These are phyloP conservation scores for Latrodectus hesperus DNA, from an alignment of 2,888 invertebrate species.

Conservation along the genomic window DNA sequence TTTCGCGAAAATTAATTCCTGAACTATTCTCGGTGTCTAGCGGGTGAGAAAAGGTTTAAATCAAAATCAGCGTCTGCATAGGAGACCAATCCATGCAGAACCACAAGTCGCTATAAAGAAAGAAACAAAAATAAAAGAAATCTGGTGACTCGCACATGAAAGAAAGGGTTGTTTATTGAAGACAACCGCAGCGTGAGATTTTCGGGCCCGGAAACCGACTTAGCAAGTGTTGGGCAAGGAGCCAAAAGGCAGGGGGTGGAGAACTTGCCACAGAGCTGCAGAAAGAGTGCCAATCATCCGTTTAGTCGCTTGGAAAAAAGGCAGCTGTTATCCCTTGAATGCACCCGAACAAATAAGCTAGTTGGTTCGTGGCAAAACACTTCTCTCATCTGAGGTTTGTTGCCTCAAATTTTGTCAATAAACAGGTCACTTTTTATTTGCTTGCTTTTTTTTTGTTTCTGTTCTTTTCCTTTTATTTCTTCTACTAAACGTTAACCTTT, in stretches of 20 bases:
- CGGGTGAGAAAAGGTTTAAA: no score
- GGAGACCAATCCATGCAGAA: no score
- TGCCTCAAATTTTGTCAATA: constrained; percentile 55
- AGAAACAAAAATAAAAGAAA: background rate
- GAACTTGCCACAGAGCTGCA: constrained; percentile 57
- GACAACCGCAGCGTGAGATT: constrained; percentile 50
- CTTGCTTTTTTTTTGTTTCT: constrained; percentile 4
- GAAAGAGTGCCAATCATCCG: constrained; percentile 65
- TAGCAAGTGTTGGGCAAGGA: constrained; percentile 64
- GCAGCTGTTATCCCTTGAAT: constrained; percentile 66
- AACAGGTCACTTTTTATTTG: constrained; percentile 57
- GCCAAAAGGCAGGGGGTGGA: constrained; percentile 42
- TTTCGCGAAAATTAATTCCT: no score
- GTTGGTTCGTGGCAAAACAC: constrained; percentile 46
- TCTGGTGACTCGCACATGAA: constrained; percentile 16
- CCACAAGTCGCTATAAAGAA: background rate
- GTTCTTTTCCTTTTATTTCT: constrained; percentile 8
- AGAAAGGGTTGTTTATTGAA: constrained; percentile 64
- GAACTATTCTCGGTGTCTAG: no score
- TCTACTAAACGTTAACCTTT: background rate
- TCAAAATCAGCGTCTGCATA: no score
- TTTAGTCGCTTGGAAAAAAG: constrained; percentile 66
- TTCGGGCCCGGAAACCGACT: constrained; percentile 59
- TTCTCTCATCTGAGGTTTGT: constrained; percentile 2
- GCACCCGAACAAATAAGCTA: constrained; percentile 65